Conservation (phyloP, 1,140 invertebrate genomes). For the Ceratitis capitata region DNA sequence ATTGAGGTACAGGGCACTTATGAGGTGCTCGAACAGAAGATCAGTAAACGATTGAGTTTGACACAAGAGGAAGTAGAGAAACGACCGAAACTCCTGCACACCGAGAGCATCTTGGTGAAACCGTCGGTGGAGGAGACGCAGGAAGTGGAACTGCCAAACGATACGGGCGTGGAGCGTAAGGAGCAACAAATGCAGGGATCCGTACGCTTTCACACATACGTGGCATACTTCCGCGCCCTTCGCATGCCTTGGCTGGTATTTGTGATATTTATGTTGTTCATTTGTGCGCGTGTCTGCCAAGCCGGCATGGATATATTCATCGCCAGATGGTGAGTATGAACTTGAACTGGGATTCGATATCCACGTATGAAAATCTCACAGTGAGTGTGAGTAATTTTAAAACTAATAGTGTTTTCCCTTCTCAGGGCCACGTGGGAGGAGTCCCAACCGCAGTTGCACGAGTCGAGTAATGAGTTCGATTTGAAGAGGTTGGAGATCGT, state of each 20-base stretch:
- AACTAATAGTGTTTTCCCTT: neutral
- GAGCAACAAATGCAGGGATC: slow-evolving; percentile 65
- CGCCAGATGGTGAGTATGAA: slow-evolving; percentile 71
- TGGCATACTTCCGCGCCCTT: slow-evolving; percentile 75
- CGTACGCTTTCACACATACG: slow-evolving; percentile 70
- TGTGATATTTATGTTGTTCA: slow-evolving; percentile 70
- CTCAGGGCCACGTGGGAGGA: slow-evolving; percentile 63
- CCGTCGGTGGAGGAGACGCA: neutral
- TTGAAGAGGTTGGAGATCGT: slow-evolving; percentile 49
- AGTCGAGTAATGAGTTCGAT: slow-evolving; percentile 48
- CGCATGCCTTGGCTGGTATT: slow-evolving; percentile 71
- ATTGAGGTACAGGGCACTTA: slow-evolving; percentile 63
- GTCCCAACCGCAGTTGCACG: slow-evolving; percentile 50
- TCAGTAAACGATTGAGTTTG: slow-evolving; percentile 53
- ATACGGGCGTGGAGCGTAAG: slow-evolving; percentile 53
- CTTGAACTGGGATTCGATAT: neutral
- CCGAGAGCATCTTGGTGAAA: slow-evolving; percentile 43
- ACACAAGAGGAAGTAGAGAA: slow-evolving; percentile 56
- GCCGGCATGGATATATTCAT: slow-evolving; percentile 82
- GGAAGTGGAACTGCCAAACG: slow-evolving; percentile 42
- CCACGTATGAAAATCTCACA: too few species aligned
- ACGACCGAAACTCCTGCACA: slow-evolving; percentile 46
- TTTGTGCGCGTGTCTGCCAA: slow-evolving; percentile 75
- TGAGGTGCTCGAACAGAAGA: slow-evolving; percentile 56
- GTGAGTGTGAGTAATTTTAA: too few species aligned